phyloP scores from a whole-genome alignment of 2,797 vertebrate genomes.

The Alfaro cultratus region DNA sequence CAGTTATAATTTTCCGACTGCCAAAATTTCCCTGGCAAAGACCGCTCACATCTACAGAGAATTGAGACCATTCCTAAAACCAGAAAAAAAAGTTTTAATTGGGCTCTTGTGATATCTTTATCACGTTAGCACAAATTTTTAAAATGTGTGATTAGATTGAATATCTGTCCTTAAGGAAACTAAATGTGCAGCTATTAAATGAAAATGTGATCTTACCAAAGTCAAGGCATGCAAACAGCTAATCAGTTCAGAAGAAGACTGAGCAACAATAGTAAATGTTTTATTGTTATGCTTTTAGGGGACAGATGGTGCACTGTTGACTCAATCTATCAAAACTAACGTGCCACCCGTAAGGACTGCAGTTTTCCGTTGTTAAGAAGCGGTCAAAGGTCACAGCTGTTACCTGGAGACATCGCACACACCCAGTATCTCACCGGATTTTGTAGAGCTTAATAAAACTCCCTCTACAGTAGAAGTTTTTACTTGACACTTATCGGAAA shows the following conservation, averaged over 20 bases:
- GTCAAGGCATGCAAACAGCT: not conserved
- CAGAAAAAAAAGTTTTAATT: constrained; percentile 1
- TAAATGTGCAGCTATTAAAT: constrained; percentile 11
- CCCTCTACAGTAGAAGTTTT: constrained; percentile 2
- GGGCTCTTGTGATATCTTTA: not conserved
- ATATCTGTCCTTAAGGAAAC: constrained; percentile 8
- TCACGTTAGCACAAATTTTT: not conserved
- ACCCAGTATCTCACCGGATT: constrained; percentile 1
- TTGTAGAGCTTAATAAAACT: constrained; percentile 8
- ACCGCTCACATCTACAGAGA: constrained; percentile 1
- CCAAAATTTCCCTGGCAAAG: constrained; percentile 11
- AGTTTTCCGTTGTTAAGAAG: constrained; percentile 6
- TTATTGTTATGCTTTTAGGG: constrained; percentile 7
- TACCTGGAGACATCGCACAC: constrained; percentile 6
- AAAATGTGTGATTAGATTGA: not conserved
- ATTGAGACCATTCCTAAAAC: constrained; percentile 15
- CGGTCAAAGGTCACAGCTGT: constrained; percentile 14
- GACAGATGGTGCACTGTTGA: not conserved
- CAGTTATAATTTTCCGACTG: constrained; percentile 12
- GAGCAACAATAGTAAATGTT: not conserved
- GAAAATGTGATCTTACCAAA: constrained; percentile 2
- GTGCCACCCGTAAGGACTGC: not conserved
- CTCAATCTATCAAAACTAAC: not conserved
- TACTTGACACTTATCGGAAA: not conserved
- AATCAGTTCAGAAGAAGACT: constrained; percentile 1